A percentile compares a stretch with the other conserved stretches of the same genome.
phyloP scores from a whole-genome alignment of 2,888 invertebrate genomes.

The Plutella xylostella region DNA sequence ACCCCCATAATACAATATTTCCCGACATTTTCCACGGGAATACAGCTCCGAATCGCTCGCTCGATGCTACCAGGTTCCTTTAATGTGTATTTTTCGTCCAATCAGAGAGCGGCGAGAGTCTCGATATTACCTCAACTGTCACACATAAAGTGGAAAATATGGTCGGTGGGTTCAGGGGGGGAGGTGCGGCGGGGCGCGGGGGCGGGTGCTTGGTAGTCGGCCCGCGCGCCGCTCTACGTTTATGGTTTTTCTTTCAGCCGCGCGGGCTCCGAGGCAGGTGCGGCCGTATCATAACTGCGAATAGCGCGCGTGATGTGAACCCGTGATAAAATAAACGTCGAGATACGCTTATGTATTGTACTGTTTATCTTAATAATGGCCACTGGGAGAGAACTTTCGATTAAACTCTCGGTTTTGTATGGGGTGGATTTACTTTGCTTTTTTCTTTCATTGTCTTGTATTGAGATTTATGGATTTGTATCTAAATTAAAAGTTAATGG shows the following conservation, averaged over 20 bases:
- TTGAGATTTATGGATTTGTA: constrained; percentile 2
- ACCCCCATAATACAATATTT: constrained; percentile 71
- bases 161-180: constrained; percentile 53
- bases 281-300: constrained; percentile 70
- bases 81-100: constrained; percentile 72
- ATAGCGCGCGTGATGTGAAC: constrained; percentile 70
- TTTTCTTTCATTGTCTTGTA: constrained; percentile 18
- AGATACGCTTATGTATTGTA: constrained; percentile 71
- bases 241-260: constrained; percentile 72
- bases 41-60: constrained; percentile 70
- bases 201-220: constrained; percentile 19
- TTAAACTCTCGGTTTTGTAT: constrained; percentile 49
- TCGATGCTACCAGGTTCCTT: constrained; percentile 67
- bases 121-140: constrained; percentile 73
- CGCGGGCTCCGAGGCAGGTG: constrained; percentile 65
- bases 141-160: constrained; percentile 73
- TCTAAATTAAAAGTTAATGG: not conserved
- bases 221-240: constrained; percentile 53
- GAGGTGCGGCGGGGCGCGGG: constrained; percentile 35
- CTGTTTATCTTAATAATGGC: constrained; percentile 71
- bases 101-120: constrained; percentile 70
- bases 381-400: constrained; percentile 63
- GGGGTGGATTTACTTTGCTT: constrained; percentile 27
- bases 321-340: constrained; percentile 70
- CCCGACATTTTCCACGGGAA: constrained; percentile 71